Percentiles rank a stretch among this genome's conserved stretches.
Evolutionary conservation across 2,797 vertebrate genomes (phyloP).

Genomic region (Scarus forsteni): DNA sequence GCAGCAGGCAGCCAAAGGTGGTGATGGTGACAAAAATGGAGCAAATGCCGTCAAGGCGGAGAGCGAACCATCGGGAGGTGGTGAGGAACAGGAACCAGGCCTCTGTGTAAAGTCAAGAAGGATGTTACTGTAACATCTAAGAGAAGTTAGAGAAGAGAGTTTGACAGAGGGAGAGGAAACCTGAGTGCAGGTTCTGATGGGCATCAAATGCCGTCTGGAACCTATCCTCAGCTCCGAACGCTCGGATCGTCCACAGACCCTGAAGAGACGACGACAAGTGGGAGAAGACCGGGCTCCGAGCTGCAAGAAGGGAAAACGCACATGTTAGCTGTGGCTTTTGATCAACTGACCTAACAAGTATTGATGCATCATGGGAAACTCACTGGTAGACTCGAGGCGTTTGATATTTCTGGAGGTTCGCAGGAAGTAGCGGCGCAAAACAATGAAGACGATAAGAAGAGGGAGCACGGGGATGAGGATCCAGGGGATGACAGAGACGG

Average conservation of each 20-base stretch:
- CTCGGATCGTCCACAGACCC: conserved; percentile 95
- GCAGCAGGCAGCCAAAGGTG: conserved; percentile 90
- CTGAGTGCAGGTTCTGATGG: conserved; percentile 95
- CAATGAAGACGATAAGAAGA: conserved; percentile 85
- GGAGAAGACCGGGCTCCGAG: conserved; percentile 94
- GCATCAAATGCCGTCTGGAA: conserved; percentile 92
- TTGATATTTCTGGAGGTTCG: conserved; percentile 90
- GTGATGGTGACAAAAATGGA: conserved; percentile 89
- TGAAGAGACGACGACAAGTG: conserved; percentile 94
- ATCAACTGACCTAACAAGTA: no score
- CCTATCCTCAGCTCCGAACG: conserved; percentile 88
- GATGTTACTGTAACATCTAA: neutral
- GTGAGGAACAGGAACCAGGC: conserved; percentile 96
- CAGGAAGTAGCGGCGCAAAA: conserved; percentile 88
- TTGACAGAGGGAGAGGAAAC: conserved; percentile 51
- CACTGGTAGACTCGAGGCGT: conserved; percentile 91
- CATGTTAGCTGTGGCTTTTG: no score
- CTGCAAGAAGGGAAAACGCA: conserved; percentile 65
- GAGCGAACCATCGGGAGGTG: conserved; percentile 94
- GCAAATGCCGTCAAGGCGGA: conserved; percentile 94
- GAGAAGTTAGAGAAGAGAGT: no score
- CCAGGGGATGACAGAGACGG: conserved; percentile 90
- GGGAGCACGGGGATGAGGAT: conserved; percentile 87
- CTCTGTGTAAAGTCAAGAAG: conserved; percentile 72
- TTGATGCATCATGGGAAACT: conserved; percentile 54